Evolutionary conservation across 37 sponge, comb jelly and placozoan species (phyloP).

Genomic region (Halichondria panicea): DNA sequence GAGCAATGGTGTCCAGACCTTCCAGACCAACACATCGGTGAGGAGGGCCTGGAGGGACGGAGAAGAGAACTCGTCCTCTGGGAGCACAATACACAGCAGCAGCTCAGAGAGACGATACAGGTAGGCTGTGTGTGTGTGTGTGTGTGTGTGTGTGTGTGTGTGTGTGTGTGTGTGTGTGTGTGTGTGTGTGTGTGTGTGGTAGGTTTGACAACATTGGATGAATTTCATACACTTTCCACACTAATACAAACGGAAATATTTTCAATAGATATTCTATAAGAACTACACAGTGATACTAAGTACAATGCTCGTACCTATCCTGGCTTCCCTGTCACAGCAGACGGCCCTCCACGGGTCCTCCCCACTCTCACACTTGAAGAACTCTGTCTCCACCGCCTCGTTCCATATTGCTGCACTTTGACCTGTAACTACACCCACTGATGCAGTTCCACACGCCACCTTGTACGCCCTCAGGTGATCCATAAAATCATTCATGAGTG

Average conservation of each 20-base stretch:
- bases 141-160: too few species aligned
- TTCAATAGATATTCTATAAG: too few species aligned
- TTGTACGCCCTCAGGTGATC: constrained; percentile 52
- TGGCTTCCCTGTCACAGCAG: constrained; percentile 20
- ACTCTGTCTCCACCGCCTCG: constrained; percentile 13
- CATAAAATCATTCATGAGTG: constrained; percentile 59
- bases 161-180: too few species aligned
- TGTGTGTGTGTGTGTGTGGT: too few species aligned
- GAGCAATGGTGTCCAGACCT: constrained; percentile 39
- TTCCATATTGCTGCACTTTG: not conserved
- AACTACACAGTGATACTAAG: too few species aligned
- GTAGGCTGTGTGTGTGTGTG: constrained; percentile 71
- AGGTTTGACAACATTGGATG: too few species aligned
- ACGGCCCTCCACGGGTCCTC: constrained; percentile 37
- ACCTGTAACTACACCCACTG: not conserved
- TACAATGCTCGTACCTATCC: constrained; percentile 9
- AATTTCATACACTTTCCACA: too few species aligned
- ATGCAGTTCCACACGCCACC: not conserved
- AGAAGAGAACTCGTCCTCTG: constrained; percentile 43
- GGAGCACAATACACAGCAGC: constrained; percentile 55
- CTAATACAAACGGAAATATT: too few species aligned
- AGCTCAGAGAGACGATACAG: constrained; percentile 53
- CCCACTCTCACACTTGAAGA: constrained; percentile 19
- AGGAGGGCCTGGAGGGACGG: constrained; percentile 27
- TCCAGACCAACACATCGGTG: constrained; percentile 45